Evolutionary conservation across 1,140 invertebrate species (phyloP).

Genomic region (Orchesella cincta): DNA sequence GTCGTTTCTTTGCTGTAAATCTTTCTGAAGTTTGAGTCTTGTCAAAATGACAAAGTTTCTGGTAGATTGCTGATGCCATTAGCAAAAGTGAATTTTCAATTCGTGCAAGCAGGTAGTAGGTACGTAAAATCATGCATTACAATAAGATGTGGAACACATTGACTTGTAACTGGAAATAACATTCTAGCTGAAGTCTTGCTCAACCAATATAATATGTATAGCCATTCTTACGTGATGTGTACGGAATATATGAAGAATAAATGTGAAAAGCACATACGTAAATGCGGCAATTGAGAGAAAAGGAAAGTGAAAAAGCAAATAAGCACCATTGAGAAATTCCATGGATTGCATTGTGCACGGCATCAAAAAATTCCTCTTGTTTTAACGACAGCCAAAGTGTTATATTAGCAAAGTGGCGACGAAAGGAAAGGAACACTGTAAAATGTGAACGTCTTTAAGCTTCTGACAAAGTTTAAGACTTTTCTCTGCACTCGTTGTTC

Average conservation of each 20-base stretch:
- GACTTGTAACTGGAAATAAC: not conserved
- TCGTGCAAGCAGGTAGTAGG: not conserved
- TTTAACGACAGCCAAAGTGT: too few relatives aligned
- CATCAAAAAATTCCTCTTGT: too few relatives aligned
- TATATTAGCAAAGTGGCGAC: too few relatives aligned
- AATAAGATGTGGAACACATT: not conserved
- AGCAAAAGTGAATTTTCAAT: slow-evolving; percentile 16
- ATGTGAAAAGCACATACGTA: too few relatives aligned
- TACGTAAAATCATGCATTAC: not conserved
- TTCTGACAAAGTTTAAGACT: too few relatives aligned
- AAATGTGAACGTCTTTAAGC: too few relatives aligned
- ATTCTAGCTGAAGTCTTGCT: not conserved
- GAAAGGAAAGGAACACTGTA: too few relatives aligned
- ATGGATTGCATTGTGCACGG: not conserved
- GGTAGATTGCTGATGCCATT: slow-evolving; percentile 21
- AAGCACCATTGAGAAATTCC: not conserved
- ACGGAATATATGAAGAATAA: not conserved
- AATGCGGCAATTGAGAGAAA: not conserved
- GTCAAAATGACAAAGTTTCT: slow-evolving; percentile 23
- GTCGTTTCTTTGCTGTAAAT: not conserved
- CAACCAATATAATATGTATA: not conserved
- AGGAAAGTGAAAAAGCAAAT: not conserved
- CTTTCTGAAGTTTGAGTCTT: slow-evolving; percentile 1
- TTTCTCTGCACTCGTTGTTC: too few relatives aligned
- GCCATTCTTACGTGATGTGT: not conserved